A percentile compares a stretch with the other conserved stretches of the same genome.
phyloP scores from a whole-genome alignment of 2,888 invertebrate species.

The Aphrophora alni region DNA sequence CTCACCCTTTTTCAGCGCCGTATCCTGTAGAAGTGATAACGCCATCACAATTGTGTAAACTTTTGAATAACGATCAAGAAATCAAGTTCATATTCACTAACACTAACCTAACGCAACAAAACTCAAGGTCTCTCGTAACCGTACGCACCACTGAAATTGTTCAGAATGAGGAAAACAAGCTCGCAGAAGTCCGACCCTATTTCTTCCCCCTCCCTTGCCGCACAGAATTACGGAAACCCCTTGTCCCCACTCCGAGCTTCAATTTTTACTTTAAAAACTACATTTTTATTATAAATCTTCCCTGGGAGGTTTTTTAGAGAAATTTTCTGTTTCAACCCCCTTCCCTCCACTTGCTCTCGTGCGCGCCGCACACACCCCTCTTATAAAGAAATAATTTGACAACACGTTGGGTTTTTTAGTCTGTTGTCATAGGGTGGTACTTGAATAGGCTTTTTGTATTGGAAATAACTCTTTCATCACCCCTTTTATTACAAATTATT shows the following conservation, averaged over 20 bases:
- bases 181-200: background rate
- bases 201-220: background rate
- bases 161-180: conserved; percentile 26
- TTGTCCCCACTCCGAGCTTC: background rate
- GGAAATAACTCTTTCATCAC: background rate
- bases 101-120: conserved; percentile 16
- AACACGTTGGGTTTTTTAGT: background rate
- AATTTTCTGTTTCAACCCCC: background rate
- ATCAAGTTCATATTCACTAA: background rate
- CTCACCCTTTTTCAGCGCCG: conserved; percentile 39
- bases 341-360: background rate
- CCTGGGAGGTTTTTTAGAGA: background rate
- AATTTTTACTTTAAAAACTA: conserved; percentile 2
- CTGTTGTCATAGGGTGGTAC: conserved; percentile 1
- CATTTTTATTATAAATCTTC: background rate
- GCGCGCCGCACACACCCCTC: background rate
- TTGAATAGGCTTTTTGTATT: background rate
- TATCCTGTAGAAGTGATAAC: conserved; percentile 35
- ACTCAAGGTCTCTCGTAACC: conserved; percentile 12
- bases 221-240: conserved; percentile 33
- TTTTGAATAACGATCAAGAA: background rate
- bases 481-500: conserved; percentile 2
- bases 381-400: conserved; percentile 5
- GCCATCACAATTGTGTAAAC: conserved; percentile 26
- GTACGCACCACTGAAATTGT: conserved; percentile 35